A percentile compares a stretch with the other conserved stretches of the same genome.
These are phyloP conservation scores for Leptogaster cylindrica DNA, from an alignment of 2,888 invertebrate genomes.

Conservation along the genomic window DNA sequence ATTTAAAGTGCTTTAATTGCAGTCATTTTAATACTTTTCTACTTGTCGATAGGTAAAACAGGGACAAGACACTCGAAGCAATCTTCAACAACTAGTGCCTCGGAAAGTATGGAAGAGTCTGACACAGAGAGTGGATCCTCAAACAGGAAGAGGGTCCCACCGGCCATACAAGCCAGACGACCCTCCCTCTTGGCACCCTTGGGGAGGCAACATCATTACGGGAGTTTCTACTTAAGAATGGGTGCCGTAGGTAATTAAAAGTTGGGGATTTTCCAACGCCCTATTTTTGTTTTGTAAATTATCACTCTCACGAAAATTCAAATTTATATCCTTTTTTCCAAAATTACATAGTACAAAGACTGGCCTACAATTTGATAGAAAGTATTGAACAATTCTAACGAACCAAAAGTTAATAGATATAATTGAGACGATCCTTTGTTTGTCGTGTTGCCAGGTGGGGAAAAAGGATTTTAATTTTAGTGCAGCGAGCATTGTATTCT, in stretches of 20 bases:
- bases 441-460: too few relatives aligned
- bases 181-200: conserved; percentile 63
- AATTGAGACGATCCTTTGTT: too few relatives aligned
- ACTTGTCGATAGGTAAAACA: conserved; percentile 11
- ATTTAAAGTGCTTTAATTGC: conserved; percentile 29
- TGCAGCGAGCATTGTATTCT: too few relatives aligned
- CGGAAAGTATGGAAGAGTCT: conserved; percentile 69
- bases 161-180: conserved; percentile 61
- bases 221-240: conserved; percentile 91
- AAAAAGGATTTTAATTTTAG: too few relatives aligned
- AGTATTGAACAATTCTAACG: too few relatives aligned
- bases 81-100: conserved; percentile 55
- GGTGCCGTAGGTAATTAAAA: conserved; percentile 81
- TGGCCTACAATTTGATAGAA: too few relatives aligned
- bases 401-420: too few relatives aligned
- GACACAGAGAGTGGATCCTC: conserved; percentile 62
- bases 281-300: not conserved
- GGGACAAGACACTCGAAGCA: conserved; percentile 45
- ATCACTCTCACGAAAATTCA: not conserved
- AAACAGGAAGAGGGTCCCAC: conserved; percentile 52
- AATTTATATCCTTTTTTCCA: too few relatives aligned
- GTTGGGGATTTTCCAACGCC: not conserved
- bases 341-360: too few relatives aligned
- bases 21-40: conserved; percentile 23
- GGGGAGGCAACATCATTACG: conserved; percentile 78